These are phyloP conservation scores for Solenopsis fugax DNA, from an alignment of 1,140 invertebrate species.

Conservation along the genomic window DNA sequence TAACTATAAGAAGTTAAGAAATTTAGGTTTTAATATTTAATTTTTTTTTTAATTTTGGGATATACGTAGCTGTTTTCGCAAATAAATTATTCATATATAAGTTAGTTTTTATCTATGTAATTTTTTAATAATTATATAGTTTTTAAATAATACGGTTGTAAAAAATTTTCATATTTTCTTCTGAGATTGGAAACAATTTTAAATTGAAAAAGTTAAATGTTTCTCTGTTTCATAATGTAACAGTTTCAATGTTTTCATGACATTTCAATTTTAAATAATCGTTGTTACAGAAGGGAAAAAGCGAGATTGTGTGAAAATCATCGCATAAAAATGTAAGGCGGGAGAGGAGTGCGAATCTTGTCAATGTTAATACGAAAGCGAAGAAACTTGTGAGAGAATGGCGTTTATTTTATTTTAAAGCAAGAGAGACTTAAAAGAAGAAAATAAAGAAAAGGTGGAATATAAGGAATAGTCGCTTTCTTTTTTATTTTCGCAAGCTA, in stretches of 20 bases:
- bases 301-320: neutral
- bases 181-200: neutral
- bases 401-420: conserved; percentile 22
- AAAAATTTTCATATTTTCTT: neutral
- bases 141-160: neutral
- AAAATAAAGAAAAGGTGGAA: conserved; percentile 9
- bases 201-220: neutral
- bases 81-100: neutral
- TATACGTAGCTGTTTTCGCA: too few relatives aligned
- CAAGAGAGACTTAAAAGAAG: neutral
- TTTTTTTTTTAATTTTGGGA: too few relatives aligned
- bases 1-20: too few relatives aligned
- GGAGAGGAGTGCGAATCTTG: conserved; percentile 3
- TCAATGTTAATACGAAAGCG: conserved; percentile 26
- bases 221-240: neutral
- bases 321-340: conserved; percentile 27
- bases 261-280: conserved; percentile 26
- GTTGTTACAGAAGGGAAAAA: neutral
- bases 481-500: conserved; percentile 57
- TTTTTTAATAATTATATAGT: neutral
- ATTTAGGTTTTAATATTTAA: too few relatives aligned
- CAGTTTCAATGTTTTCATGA: neutral
- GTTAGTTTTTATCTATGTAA: neutral
- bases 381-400: conserved; percentile 24
- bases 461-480: conserved; percentile 59